Conservation (phyloP, 2,797 vertebrate species). For the Meriones psammophilus region DNA sequence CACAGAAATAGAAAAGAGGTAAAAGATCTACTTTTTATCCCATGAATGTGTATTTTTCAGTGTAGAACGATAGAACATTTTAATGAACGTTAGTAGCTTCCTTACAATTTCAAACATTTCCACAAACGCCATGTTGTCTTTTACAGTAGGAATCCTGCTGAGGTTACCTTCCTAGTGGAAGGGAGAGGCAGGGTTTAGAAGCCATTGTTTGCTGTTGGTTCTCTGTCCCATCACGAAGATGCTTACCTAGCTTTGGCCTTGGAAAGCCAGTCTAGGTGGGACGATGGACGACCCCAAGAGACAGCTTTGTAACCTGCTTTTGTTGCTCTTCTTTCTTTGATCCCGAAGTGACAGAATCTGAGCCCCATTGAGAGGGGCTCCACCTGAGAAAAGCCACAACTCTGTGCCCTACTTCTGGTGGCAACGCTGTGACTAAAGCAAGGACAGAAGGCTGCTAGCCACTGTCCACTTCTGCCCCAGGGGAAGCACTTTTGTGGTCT, state of each 20-base stretch:
- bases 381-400: too few relatives aligned
- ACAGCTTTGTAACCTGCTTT: not conserved
- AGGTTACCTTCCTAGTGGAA: constrained; percentile 5
- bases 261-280: not conserved
- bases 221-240: not conserved
- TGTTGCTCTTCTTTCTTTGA: constrained; percentile 17
- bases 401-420: constrained; percentile 37
- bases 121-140: not conserved
- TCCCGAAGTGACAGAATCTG: not conserved
- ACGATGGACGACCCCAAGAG: not conserved
- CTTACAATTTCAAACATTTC: constrained; percentile 48
- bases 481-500: not conserved
- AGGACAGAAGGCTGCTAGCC: not conserved
- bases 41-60: constrained; percentile 35
- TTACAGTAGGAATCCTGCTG: not conserved
- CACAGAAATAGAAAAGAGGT: not conserved
- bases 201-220: constrained; percentile 11
- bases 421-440: not conserved
- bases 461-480: not conserved
- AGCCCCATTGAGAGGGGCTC: not conserved
- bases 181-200: not conserved
- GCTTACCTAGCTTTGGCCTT: not conserved
- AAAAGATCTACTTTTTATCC: not conserved
- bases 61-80: not conserved
- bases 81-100: not conserved